Evolutionary conservation across 1,140 invertebrate species (phyloP).

Genomic region (Heliconius congener): DNA sequence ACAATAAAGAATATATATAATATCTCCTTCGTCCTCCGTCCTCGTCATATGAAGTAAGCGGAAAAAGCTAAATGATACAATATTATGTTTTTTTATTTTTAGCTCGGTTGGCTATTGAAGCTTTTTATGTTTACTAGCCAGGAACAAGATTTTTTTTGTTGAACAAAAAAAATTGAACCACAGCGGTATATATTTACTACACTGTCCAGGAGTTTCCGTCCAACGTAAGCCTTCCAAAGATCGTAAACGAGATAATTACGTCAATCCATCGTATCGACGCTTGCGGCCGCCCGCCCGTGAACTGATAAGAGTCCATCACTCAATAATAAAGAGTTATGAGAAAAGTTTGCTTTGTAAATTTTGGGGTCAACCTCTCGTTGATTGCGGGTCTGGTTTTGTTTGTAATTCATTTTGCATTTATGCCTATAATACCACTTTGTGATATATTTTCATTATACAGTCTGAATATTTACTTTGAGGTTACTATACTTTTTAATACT

Average conservation of each 20-base stretch:
- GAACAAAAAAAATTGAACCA: too few species aligned
- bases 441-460: background rate
- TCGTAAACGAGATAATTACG: slow-evolving; percentile 7
- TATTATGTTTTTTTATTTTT: too few species aligned
- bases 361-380: background rate
- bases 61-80: too few species aligned
- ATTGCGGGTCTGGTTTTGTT: background rate
- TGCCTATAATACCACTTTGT: background rate
- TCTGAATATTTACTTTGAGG: background rate
- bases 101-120: too few species aligned
- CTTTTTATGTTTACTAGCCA: too few species aligned
- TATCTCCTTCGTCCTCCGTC: too few species aligned
- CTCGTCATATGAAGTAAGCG: too few species aligned
- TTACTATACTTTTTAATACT: background rate
- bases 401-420: background rate
- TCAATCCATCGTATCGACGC: slow-evolving; percentile 21
- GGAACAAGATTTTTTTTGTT: too few species aligned
- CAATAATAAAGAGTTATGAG: slow-evolving; percentile 20
- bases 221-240: slow-evolving; percentile 1
- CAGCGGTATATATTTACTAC: background rate
- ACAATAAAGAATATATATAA: too few species aligned
- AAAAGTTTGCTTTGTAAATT: slow-evolving; percentile 13
- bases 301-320: slow-evolving; percentile 18
- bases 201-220: background rate
- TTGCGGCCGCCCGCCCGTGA: slow-evolving; percentile 17